Base-by-base conservation (phyloP, 1,140 invertebrate genomes). In the Probaryconus sp. region DNA sequence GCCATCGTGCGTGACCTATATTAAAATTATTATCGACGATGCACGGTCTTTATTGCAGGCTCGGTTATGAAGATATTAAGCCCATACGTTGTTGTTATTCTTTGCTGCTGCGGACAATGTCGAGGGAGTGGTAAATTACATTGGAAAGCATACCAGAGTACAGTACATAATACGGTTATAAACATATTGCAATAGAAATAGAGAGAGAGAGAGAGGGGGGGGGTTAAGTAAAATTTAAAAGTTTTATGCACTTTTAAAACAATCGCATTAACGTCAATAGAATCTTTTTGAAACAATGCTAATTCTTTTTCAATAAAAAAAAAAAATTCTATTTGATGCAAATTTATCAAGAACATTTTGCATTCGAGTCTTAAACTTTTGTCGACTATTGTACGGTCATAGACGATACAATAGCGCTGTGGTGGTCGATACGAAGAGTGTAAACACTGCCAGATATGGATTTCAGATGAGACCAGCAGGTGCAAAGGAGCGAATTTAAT, bases 1-100 rank as follows among this genome's bases (percentile, higher is more conserved):
- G 51, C n/a, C 43, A 16, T 47, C 48, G 7, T 16, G 24, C 50
- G 33, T 67, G 55, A 70, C 55, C 55, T 42, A 61, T 55, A 60
- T 70, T 63, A 55, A 53, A 48, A 43, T 35, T 45, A 70, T 67
- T 56, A 63, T 63, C 38, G 42, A 38, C 48, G 28, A 51, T 5
- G 16, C 28, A 64, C n/a, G n/a, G 18, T 43, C 33, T 64, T 30
- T 30, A 38, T 68, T 68, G 33, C 35, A 35, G 5, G 11, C 16
- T 31, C n/a, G 40, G 16, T 48, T 50, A 50, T 56, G 51, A 48
- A 56, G 63, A 67, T 45, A 67, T 67, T 67, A 67, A 67, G 40
- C n/a, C 42, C 63, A 20, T 48, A 42, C 42, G 42, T 48, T 24
- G 43, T n/a, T 31, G 33, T 67, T 67, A 40, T 48, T 67, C 50